Evolutionary conservation across 92 coral and sea anemone genomes (phyloP).

Genomic region (Pocillopora grandis): DNA sequence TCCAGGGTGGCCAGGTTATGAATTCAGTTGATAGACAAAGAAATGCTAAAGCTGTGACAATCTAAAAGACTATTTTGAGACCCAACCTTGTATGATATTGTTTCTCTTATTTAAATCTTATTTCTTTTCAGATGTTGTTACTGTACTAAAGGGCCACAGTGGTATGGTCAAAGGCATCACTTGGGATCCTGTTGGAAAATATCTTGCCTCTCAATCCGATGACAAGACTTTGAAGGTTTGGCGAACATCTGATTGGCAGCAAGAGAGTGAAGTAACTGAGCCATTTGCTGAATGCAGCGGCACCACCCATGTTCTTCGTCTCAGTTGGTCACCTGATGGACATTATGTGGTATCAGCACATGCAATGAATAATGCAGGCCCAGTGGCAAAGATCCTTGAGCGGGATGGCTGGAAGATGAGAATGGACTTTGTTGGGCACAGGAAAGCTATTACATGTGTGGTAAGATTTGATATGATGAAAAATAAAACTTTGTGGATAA

Average conservation of each 20-base stretch:
- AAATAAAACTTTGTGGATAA: not conserved
- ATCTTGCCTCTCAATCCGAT: conserved; percentile 94
- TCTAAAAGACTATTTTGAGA: too few relatives aligned
- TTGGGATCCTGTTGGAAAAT: conserved; percentile 98
- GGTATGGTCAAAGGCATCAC: conserved; percentile 98
- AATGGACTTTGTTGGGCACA: conserved; percentile 98
- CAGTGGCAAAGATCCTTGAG: conserved; percentile 96
- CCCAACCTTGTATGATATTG: not conserved
- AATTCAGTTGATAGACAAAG: too few relatives aligned
- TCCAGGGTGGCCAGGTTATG: too few relatives aligned
- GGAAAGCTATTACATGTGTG: conserved; percentile 96
- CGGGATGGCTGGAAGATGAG: conserved; percentile 97
- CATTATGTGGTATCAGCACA: conserved; percentile 98
- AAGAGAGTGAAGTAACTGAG: conserved; percentile 77
- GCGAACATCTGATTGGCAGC: conserved; percentile 99
- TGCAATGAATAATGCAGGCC: conserved; percentile 98
- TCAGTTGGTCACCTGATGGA: conserved; percentile 98
- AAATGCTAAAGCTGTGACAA: too few relatives aligned
- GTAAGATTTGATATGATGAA: conserved; percentile 29
- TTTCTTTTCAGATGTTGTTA: conserved; percentile 67
- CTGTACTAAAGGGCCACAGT: conserved; percentile 80
- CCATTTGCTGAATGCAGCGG: conserved; percentile 97
- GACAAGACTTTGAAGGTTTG: conserved; percentile 86
- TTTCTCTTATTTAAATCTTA: not conserved
- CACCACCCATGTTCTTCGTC: conserved; percentile 89